A percentile compares a stretch with the other conserved stretches of the same genome.
These are phyloP conservation scores for Vollenhovia emeryi DNA, from an alignment of 1,140 invertebrate genomes.

Conservation along the genomic window DNA sequence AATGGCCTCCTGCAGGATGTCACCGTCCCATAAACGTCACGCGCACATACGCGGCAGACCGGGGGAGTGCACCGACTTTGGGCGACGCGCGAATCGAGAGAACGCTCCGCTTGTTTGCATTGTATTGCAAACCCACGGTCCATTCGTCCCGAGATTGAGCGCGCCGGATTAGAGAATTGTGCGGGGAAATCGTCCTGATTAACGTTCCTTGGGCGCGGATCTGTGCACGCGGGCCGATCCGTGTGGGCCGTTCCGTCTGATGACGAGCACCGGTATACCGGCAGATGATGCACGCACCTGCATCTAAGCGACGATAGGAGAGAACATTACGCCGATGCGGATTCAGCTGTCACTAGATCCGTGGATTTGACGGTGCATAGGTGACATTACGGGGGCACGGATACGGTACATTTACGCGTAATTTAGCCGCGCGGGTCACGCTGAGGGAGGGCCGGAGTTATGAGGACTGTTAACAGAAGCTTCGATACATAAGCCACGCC, in stretches of 20 bases:
- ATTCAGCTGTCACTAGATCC: slow-evolving; percentile 44
- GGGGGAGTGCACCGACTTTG: slow-evolving; percentile 46
- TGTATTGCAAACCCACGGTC: slow-evolving; percentile 30
- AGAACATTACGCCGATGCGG: slow-evolving; percentile 37
- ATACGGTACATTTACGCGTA: slow-evolving; percentile 50
- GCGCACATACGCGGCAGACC: slow-evolving; percentile 9
- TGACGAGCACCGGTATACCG: slow-evolving; percentile 49
- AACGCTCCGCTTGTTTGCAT: slow-evolving; percentile 54
- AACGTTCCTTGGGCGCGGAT: slow-evolving; percentile 64
- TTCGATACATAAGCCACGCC: slow-evolving; percentile 28
- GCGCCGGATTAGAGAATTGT: slow-evolving; percentile 49
- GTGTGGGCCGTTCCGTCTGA: slow-evolving; percentile 6
- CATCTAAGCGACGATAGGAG: slow-evolving; percentile 42
- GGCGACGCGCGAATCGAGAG: slow-evolving; percentile 14
- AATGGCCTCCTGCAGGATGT: slow-evolving; percentile 53
- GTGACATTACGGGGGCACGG: slow-evolving; percentile 35
- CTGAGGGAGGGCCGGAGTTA: slow-evolving; percentile 21
- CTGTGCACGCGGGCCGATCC: background rate
- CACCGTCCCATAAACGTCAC: slow-evolving; percentile 50
- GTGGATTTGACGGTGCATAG: slow-evolving; percentile 51
- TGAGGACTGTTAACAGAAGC: slow-evolving; percentile 42
- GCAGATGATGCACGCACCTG: slow-evolving; percentile 49
- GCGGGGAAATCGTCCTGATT: slow-evolving; percentile 67
- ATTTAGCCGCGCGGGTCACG: slow-evolving; percentile 38
- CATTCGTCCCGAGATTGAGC: slow-evolving; percentile 60